phyloP scores from a whole-genome alignment of 1,140 invertebrate genomes.

The Copidosoma floridanum region DNA sequence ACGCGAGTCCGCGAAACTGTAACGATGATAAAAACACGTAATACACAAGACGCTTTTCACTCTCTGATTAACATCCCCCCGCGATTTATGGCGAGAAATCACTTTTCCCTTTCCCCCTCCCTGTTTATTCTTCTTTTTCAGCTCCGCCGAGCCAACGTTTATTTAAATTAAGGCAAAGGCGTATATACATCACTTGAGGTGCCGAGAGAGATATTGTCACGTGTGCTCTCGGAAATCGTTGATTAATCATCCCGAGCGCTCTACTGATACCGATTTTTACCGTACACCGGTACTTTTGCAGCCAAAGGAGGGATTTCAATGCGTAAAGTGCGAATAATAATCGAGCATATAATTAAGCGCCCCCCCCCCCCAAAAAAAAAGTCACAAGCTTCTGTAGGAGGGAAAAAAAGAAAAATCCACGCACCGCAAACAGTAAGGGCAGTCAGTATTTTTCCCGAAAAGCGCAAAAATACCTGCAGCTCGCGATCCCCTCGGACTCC shows the following conservation, averaged over 20 bases:
- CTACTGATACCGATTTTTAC: no score
- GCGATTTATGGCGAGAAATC: no score
- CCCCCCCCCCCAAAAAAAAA: no score
- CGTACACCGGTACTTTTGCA: no score
- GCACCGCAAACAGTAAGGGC: no score
- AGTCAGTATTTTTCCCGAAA: no score
- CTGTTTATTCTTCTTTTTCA: neutral
- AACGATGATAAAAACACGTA: no score
- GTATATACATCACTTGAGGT: neutral
- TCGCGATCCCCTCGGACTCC: neutral
- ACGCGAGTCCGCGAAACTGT: no score
- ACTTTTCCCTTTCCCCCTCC: neutral
- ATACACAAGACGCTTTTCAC: no score
- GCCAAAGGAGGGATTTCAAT: no score
- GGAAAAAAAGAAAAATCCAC: neutral
- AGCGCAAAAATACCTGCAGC: neutral
- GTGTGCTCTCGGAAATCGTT: neutral
- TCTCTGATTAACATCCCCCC: no score
- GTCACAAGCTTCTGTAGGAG: neutral
- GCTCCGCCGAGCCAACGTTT: neutral
- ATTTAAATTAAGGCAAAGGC: neutral
- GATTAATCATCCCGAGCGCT: neutral
- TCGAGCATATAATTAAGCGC: no score
- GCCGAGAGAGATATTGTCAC: constrained; percentile 1
- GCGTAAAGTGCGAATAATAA: neutral